Percentiles rank a stretch among this genome's conserved stretches.
These are phyloP conservation scores for Penaeus chinensis DNA, from an alignment of 1,140 invertebrate genomes.

Conservation along the genomic window DNA sequence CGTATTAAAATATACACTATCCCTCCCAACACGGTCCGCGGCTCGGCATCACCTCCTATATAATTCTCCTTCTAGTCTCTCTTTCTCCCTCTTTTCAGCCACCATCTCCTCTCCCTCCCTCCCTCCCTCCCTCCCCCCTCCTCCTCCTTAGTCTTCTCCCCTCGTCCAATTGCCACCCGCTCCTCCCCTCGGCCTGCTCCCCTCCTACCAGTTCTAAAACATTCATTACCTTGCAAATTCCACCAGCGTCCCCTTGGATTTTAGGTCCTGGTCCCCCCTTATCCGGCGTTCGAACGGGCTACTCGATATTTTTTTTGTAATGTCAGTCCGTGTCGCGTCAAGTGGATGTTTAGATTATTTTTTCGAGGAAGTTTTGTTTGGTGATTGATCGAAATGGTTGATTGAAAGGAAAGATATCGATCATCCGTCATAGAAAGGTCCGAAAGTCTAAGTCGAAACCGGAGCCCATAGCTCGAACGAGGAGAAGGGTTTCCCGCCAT, in stretches of 20 bases:
- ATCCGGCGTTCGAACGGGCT: not conserved
- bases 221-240: constrained; percentile 61
- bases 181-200: not conserved
- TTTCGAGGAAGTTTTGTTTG: no score
- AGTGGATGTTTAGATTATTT: no score
- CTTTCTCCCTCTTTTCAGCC: not conserved
- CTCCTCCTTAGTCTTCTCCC: not conserved
- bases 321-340: no score
- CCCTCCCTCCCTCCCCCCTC: not conserved
- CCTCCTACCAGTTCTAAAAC: constrained; percentile 54
- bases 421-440: no score
- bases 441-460: constrained; percentile 6
- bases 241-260: constrained; percentile 43
- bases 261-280: not conserved
- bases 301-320: no score
- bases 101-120: not conserved
- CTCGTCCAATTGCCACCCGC: not conserved
- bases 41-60: not conserved
- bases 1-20: not conserved
- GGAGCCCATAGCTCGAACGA: not conserved
- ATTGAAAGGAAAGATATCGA: no score
- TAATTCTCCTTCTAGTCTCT: not conserved
- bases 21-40: no score
- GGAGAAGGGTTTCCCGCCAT: constrained; percentile 19
- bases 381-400: no score